These are phyloP conservation scores for Psittacus erithacus DNA, from an alignment of 2,113 vertebrate genomes.

Conservation along the genomic window DNA sequence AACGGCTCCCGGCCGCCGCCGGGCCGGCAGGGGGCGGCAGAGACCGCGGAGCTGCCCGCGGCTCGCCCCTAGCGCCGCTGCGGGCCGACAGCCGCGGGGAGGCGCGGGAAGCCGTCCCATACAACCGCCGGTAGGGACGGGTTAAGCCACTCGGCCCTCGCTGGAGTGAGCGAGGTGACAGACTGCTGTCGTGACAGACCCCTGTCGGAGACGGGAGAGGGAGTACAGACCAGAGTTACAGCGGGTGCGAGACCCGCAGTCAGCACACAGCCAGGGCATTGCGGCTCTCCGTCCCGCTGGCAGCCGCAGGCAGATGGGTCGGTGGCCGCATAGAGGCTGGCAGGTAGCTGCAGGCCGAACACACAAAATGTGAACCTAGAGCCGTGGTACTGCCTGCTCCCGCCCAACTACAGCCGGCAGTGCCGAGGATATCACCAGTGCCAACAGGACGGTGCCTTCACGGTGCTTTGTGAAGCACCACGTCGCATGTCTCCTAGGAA, in stretches of 20 bases:
- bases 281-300: too few relatives aligned
- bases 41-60: not conserved
- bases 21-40: not conserved
- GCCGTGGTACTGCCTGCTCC: not conserved
- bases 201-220: not conserved
- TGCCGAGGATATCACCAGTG: not conserved
- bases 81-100: not conserved
- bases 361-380: not conserved
- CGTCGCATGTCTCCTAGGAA: not conserved
- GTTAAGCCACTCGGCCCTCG: not conserved
- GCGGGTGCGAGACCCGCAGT: not conserved
- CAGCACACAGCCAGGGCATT: not conserved
- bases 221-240: not conserved
- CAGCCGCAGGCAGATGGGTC: not conserved
- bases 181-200: not conserved
- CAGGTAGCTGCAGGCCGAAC: not conserved
- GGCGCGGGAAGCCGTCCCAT: not conserved
- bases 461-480: not conserved
- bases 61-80: not conserved
- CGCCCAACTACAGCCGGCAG: too few relatives aligned
- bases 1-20: not conserved
- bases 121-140: accelerated
- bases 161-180: not conserved
- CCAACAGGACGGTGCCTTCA: accelerated
- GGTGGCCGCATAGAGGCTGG: not conserved